Evolutionary conservation across 2,797 vertebrate genomes (phyloP), one percentile per base, ranked within the genome.

Genomic region (Synanceia verrucosa): DNA sequence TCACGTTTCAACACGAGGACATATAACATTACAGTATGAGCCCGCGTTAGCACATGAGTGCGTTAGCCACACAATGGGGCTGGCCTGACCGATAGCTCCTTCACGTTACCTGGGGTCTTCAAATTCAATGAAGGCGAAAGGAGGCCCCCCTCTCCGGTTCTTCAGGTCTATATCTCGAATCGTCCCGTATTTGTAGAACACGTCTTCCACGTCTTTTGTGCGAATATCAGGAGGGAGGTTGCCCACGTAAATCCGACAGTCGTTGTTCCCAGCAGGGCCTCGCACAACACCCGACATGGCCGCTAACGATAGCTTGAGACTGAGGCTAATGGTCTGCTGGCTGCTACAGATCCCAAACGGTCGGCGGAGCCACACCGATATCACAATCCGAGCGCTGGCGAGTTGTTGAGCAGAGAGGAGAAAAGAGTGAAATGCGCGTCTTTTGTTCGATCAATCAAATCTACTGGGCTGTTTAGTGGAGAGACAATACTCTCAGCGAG

Each of bases 91-190:
- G 16, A 11, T 47, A 73, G 78, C 67, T 10, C n/a, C 59, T 87
- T n/a, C n/a, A n/a, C n/a, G n/a, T n/a, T 70, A 96, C 96, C 94
- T 92, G 56, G 95, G 96, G 65, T 96, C 96, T 60, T 97, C 86
- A 61, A 96, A 94, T 26, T 93, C 91, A 78, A 96, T 95, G 64
- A 95, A 95, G 65, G 96, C 97, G 76, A 97, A 98, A 2, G 97
- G 96, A 39, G 95, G 95, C 0, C 96, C 96, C 19, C 96, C 96
- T 90, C 96, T 95, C 28, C 95, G 89, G 91, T 97, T 97, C 85
- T 98, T 97, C 81, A 98, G 89, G 74, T 97, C 97, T 85, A 98
- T 96, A 57, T 96, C 96, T 61, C 96, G 92, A 52, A 97, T 97
- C 5, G 96, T 95, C 2, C 97, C 96, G 84, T 96, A 97, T 63